Percentiles rank a stretch among this genome's conserved stretches.
These are phyloP conservation scores for Serinus canaria DNA, from an alignment of 2,113 vertebrate species.

Conservation along the genomic window DNA sequence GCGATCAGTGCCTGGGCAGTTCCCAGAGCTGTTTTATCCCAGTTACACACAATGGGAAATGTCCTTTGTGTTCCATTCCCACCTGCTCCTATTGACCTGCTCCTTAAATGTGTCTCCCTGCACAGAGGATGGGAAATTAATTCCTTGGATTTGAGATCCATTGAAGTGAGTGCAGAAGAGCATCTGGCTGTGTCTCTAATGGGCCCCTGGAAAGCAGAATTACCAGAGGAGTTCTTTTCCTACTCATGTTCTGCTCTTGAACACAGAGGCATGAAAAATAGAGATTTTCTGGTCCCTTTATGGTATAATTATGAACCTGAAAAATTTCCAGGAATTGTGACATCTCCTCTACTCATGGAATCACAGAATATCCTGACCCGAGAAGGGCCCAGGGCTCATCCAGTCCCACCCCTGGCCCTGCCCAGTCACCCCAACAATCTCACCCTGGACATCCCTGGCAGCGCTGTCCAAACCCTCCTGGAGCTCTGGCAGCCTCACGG, in stretches of 20 bases:
- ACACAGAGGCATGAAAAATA: not conserved
- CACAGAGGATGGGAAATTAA: not conserved
- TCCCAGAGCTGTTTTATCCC: not conserved
- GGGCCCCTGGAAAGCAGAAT: not conserved
- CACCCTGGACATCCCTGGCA: not conserved
- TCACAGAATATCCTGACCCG: not conserved
- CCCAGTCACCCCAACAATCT: not conserved
- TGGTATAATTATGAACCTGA: not conserved
- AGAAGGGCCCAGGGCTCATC: fast-evolving
- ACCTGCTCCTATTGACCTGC: not conserved
- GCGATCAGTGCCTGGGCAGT: not conserved
- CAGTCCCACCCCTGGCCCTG: not conserved
- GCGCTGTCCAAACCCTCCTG: fast-evolving
- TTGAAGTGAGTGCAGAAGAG: not conserved
- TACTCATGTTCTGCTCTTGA: not conserved
- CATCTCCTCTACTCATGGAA: not conserved
- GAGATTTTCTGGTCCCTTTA: not conserved
- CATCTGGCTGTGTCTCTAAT: not conserved
- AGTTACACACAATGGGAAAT: not conserved
- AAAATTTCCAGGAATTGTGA: not conserved
- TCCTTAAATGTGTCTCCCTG: not conserved
- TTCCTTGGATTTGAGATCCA: not conserved
- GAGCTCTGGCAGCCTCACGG: not conserved
- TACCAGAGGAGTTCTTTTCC: not conserved
- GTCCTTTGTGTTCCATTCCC: not conserved